Base-by-base conservation (phyloP, 2,113 vertebrate species). In the Noturus placidus region DNA sequence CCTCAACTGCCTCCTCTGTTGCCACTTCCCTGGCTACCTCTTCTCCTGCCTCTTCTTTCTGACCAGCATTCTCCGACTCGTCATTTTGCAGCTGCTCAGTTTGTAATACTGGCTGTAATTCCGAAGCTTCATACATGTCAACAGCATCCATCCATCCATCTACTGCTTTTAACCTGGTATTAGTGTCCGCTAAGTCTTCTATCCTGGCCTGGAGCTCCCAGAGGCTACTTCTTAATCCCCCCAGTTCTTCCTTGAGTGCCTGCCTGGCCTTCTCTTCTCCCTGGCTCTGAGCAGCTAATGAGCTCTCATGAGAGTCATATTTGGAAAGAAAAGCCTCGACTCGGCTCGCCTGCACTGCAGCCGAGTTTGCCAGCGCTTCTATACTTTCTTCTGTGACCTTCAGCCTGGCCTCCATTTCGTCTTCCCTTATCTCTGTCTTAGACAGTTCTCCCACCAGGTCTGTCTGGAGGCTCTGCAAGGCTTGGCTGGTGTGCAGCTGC, bases 361-460 rank as follows among this genome's bases (percentile, higher is more conserved):
- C 52, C 0, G 93, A 89, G 1, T 90, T 91, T 0, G 61, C 91
- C 57, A 95, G 46, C 0, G 91, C 88, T 0, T 95, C 93, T 8
- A 94, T 65, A 0, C 54, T 94, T 0, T 96, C 95, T 91, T 98
- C 97, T 17, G 96, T 85, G 0, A 88, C 84, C 35, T 92, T 96
- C 2, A 98, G 17, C 83, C 95, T 92, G 77, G 86, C 90, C 84
- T 97, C 96, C 25, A 96, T 80, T 1, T 94, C 94, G 2, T 96
- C 95, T 0, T 87, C 90, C 79, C 80, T 94, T 11, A 82, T 94
- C 91, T 93, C 94, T 3, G 88, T 93, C 76, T 86, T 93, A 15
- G 93, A 93, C 0, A 95, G 86, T 10, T 83, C 91, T 61, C 92
- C 91, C 2, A 70, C 87, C 1, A 89, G 88, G 7, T 91, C 91